Conservation (phyloP, 2,888 invertebrate species). For the Ischnus inquisitorius region DNA sequence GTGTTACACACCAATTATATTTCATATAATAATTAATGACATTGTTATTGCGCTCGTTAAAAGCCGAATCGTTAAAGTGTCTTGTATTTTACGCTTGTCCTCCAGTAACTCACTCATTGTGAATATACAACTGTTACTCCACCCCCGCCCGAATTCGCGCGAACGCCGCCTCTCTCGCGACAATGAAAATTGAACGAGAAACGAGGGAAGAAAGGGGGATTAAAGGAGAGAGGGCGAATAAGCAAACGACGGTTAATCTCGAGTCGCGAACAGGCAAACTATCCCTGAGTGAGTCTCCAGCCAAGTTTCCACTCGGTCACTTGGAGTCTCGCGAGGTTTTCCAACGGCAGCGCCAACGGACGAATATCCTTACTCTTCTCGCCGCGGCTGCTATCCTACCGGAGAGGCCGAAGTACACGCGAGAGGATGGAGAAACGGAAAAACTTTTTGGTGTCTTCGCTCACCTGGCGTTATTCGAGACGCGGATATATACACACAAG, state of each 20-base stretch:
- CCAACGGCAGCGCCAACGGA: conserved; percentile 20
- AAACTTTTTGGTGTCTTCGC: conserved; percentile 26
- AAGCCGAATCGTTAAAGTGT: not conserved
- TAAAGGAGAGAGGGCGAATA: conserved; percentile 22
- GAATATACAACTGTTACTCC: not conserved
- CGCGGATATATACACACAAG: not conserved
- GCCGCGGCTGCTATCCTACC: not conserved
- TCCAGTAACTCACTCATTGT: not conserved
- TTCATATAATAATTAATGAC: no score
- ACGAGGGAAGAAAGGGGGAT: not conserved
- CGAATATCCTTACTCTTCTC: not conserved
- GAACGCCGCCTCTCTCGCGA: not conserved
- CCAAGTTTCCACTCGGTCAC: conserved; percentile 61
- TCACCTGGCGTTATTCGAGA: conserved; percentile 26
- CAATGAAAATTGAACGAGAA: conserved; percentile 21
- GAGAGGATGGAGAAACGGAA: not conserved
- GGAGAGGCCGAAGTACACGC: no score
- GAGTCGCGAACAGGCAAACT: conserved; percentile 63
- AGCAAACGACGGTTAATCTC: conserved; percentile 64
- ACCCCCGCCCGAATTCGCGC: not conserved
- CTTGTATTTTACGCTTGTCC: not conserved
- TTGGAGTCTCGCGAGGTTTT: conserved; percentile 56
- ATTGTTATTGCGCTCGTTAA: no score
- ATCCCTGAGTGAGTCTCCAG: conserved; percentile 51
- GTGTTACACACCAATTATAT: not conserved